phyloP scores from a whole-genome alignment of 2,797 vertebrate species.

The Tokudaia muenninki region DNA sequence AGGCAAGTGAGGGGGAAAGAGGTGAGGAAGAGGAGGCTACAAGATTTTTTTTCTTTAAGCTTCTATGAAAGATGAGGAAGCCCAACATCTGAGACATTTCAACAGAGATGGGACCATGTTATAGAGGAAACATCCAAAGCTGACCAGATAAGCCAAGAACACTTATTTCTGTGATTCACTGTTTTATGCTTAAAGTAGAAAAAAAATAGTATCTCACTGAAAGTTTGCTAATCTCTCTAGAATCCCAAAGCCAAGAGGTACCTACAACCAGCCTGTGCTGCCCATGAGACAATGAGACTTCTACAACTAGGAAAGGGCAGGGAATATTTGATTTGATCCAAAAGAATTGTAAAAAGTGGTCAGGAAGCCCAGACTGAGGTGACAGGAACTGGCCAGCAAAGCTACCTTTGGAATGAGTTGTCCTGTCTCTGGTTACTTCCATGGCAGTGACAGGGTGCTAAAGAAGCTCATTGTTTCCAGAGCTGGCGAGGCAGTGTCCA shows the following conservation, averaged over 20 bases:
- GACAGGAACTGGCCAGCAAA: conserved; percentile 78
- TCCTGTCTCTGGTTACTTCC: conserved; percentile 78
- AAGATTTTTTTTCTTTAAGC: not conserved
- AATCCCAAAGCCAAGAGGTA: conserved; percentile 69
- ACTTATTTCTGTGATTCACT: conserved; percentile 80
- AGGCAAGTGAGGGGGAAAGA: conserved; percentile 1
- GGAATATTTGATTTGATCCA: conserved; percentile 67
- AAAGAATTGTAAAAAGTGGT: conserved; percentile 78
- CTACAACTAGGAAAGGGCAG: conserved; percentile 77
- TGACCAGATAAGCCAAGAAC: conserved; percentile 75
- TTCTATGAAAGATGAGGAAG: conserved; percentile 54
- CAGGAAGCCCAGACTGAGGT: conserved; percentile 81
- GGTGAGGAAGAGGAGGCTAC: not conserved
- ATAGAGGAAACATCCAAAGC: conserved; percentile 76
- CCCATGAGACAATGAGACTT: conserved; percentile 77
- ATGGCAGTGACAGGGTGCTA: conserved; percentile 67
- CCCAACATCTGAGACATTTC: conserved; percentile 79
- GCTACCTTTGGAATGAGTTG: conserved; percentile 72
- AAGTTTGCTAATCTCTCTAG: conserved; percentile 71
- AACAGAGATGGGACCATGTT: conserved; percentile 47
- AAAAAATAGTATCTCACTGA: conserved; percentile 60
- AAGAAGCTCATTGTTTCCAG: conserved; percentile 78
- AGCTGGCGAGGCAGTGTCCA: conserved; percentile 54
- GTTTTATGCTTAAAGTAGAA: conserved; percentile 62
- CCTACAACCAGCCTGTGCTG: conserved; percentile 64